These are phyloP conservation scores for Ametastegia equiseti DNA, from an alignment of 2,888 invertebrate genomes.

Conservation along the genomic window DNA sequence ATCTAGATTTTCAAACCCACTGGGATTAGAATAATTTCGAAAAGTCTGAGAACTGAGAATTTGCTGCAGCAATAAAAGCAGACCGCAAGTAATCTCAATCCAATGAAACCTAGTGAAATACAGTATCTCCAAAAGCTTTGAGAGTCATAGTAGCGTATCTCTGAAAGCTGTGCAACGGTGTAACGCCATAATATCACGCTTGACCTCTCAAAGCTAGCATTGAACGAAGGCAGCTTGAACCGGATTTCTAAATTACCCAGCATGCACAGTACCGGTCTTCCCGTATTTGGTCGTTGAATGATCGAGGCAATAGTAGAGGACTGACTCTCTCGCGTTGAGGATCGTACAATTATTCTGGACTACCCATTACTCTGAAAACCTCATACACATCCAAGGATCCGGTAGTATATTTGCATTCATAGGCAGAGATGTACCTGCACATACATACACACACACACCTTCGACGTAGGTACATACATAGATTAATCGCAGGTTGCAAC, in stretches of 20 bases:
- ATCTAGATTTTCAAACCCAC: too few relatives aligned
- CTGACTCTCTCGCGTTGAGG: not conserved
- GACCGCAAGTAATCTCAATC: not conserved
- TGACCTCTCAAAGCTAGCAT: conserved; percentile 4
- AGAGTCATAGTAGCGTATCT: not conserved
- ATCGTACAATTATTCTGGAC: not conserved
- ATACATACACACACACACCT: too few relatives aligned
- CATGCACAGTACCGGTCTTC: not conserved
- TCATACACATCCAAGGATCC: not conserved
- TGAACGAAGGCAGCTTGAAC: not conserved
- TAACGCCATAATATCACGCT: not conserved
- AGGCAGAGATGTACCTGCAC: not conserved
- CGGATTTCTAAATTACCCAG: conserved; percentile 5
- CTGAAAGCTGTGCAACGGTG: not conserved
- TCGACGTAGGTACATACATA: not conserved
- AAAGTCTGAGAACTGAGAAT: not conserved
- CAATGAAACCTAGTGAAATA: not conserved
- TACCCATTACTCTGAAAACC: not conserved
- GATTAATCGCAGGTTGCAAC: not conserved
- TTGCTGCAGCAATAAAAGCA: not conserved
- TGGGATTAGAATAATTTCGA: too few relatives aligned
- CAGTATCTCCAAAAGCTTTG: not conserved
- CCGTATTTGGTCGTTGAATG: not conserved
- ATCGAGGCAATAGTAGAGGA: not conserved
- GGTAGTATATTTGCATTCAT: not conserved